Evolutionary conservation across 2,113 vertebrate species (phyloP).

Genomic region (Gila orcuttii): DNA sequence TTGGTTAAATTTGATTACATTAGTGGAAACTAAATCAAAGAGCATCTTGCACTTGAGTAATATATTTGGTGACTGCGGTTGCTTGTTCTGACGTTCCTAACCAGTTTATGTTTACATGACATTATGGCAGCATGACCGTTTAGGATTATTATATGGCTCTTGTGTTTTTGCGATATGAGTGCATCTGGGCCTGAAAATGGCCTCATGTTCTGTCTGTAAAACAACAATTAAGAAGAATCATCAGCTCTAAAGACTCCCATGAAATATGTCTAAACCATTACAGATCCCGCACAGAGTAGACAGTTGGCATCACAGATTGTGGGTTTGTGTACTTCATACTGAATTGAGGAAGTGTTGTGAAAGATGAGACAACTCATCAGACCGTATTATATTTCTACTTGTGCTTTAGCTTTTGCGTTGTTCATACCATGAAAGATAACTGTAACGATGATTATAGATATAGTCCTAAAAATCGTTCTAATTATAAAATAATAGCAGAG

Average conservation of each 20-base stretch:
- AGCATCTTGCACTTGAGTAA: neutral
- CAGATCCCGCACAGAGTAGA: neutral
- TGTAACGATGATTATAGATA: too few species aligned
- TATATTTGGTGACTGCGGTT: neutral
- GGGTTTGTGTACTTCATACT: neutral
- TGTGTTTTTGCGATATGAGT: neutral
- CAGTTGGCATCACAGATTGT: slow-evolving; percentile 3
- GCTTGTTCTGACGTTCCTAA: neutral
- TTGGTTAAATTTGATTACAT: too few species aligned
- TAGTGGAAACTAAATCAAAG: neutral
- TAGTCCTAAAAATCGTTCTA: too few species aligned
- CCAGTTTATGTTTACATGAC: neutral
- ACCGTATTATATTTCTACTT: neutral
- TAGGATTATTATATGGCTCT: neutral
- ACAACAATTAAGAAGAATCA: neutral
- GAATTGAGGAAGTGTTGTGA: neutral
- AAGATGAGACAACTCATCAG: neutral
- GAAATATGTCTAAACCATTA: neutral
- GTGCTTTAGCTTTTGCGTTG: neutral
- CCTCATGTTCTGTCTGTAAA: neutral
- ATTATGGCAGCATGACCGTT: neutral
- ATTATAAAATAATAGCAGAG: too few species aligned
- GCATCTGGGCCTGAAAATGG: neutral
- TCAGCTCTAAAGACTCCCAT: neutral
- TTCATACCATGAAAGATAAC: too few species aligned